A percentile compares a stretch with the other conserved stretches of the same genome.
phyloP scores from a whole-genome alignment of 2,797 vertebrate species.

The Podarcis lilfordi region DNA sequence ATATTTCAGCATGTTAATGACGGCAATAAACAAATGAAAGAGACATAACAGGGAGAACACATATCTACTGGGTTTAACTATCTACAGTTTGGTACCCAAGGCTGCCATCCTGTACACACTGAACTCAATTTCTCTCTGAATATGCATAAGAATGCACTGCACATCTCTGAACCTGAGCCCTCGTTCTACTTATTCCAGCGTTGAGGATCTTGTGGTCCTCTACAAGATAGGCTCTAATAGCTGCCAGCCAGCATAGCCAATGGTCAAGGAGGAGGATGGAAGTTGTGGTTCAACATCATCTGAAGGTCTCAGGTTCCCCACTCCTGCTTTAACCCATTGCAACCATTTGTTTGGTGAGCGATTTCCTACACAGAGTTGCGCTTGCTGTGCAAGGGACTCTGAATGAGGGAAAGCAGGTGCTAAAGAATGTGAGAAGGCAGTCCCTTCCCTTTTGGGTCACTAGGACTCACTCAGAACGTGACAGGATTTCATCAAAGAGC shows the following conservation, averaged over 20 bases:
- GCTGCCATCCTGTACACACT: not conserved
- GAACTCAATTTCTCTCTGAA: not conserved
- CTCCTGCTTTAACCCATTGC: too few species aligned
- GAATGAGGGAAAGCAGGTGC: not conserved
- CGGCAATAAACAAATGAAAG: conserved; percentile 18
- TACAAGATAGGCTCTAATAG: not conserved
- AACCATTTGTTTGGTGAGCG: too few species aligned
- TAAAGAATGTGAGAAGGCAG: too few species aligned
- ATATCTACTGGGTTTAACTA: not conserved
- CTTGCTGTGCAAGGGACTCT: too few species aligned
- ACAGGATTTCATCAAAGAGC: not conserved
- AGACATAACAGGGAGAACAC: not conserved
- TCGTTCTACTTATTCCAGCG: not conserved
- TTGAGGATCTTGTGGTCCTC: too few species aligned
- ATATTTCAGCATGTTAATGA: not conserved
- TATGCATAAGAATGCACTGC: not conserved
- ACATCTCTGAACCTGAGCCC: not conserved
- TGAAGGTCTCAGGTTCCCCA: too few species aligned
- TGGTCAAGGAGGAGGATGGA: not conserved
- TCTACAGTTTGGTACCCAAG: not conserved
- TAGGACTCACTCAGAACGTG: not conserved
- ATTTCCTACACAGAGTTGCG: too few species aligned
- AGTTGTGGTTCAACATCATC: not conserved
- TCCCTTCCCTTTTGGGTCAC: not conserved
- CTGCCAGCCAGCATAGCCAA: not conserved